These are phyloP conservation scores for Chloropsis cyanopogon DNA, from an alignment of 2,113 vertebrate genomes.

Conservation along the genomic window DNA sequence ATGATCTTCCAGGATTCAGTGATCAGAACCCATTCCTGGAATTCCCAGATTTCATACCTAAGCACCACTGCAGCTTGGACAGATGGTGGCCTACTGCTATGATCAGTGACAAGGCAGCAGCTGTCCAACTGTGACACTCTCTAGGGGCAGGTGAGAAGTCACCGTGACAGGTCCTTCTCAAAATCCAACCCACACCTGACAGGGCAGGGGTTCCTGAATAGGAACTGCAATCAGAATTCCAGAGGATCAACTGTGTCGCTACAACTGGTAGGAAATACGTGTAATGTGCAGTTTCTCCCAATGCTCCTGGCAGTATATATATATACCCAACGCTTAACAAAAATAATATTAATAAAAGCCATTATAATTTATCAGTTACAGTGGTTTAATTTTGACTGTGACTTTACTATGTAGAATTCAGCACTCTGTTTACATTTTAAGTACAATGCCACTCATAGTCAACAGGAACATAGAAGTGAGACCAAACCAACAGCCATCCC, in stretches of 20 bases:
- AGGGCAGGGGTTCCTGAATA: rapidly evolving
- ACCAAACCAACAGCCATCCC: background rate
- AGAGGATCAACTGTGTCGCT: rapidly evolving
- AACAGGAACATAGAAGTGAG: background rate
- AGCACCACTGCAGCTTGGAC: background rate
- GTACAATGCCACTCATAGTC: background rate
- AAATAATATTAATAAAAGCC: background rate
- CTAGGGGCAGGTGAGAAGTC: background rate
- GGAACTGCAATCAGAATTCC: background rate
- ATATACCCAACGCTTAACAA: background rate
- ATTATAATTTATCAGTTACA: background rate
- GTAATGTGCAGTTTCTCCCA: background rate
- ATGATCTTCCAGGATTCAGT: background rate
- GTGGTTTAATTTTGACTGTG: background rate
- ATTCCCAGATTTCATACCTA: background rate
- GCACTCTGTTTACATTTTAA: background rate
- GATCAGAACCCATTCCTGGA: background rate
- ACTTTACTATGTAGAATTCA: background rate
- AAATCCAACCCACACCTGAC: background rate
- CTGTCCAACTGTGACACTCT: rapidly evolving
- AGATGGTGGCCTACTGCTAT: rapidly evolving
- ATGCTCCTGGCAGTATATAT: rapidly evolving
- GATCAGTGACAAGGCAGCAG: background rate
- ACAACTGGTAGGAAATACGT: rapidly evolving
- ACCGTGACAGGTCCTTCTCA: rapidly evolving